Conservation (phyloP, 2,888 invertebrate species). For the Salticus scenicus region DNA sequence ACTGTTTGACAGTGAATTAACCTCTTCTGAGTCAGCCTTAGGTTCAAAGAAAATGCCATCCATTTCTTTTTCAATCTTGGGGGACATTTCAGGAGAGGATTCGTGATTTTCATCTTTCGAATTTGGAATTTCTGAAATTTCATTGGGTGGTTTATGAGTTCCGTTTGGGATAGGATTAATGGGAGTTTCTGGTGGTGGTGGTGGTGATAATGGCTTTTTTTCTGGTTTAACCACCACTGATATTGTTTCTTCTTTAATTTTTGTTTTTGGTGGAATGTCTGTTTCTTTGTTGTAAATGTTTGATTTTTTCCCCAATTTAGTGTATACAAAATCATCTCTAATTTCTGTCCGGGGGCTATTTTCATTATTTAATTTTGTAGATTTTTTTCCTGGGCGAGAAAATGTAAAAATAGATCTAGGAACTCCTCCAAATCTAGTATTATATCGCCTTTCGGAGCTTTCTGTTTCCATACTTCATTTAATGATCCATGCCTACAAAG, state of each 20-base stretch:
- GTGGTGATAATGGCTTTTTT: constrained; percentile 16
- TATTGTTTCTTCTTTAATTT: constrained; percentile 39
- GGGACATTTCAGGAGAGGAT: constrained; percentile 34
- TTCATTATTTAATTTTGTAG: constrained; percentile 59
- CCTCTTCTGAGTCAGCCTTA: constrained; percentile 34
- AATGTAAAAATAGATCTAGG: constrained; percentile 65
- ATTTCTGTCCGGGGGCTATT: constrained; percentile 44
- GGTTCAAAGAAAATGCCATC: constrained; percentile 48
- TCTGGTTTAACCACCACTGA: constrained; percentile 21
- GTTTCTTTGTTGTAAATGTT: constrained; percentile 20
- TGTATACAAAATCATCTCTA: constrained; percentile 63
- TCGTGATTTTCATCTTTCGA: constrained; percentile 32
- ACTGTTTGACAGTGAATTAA: constrained; percentile 13
- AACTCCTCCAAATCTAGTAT: constrained; percentile 66
- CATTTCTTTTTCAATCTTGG: constrained; percentile 49
- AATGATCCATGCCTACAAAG: constrained; percentile 65
- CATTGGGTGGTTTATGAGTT: constrained; percentile 41
- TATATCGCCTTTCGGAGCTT: constrained; percentile 63
- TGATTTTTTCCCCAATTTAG: constrained; percentile 62
- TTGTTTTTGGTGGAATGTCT: constrained; percentile 43
- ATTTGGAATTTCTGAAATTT: constrained; percentile 1
- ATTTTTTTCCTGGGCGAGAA: constrained; percentile 48
- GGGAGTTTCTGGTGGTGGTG: constrained; percentile 25
- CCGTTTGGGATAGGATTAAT: constrained; percentile 42
- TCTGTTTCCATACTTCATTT: constrained; percentile 66